These are phyloP conservation scores for Panopea generosa DNA, from an alignment of 2,888 invertebrate genomes.

Conservation along the genomic window DNA sequence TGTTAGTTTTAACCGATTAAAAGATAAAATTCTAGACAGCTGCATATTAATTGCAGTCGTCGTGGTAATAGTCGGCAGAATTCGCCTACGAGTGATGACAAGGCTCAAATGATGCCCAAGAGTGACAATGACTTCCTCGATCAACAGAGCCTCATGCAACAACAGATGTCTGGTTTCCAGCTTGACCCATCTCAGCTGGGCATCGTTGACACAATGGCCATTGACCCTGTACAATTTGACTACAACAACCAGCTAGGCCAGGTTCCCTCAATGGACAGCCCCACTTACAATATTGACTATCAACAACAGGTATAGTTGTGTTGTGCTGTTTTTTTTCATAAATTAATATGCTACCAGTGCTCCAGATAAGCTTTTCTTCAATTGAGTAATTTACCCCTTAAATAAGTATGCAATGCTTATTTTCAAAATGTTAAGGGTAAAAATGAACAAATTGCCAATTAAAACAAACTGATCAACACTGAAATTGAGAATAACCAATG, in stretches of 20 bases:
- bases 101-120: conserved; percentile 62
- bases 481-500: no score
- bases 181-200: conserved; percentile 81
- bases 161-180: conserved; percentile 77
- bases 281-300: conserved; percentile 84
- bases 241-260: conserved; percentile 81
- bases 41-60: neutral
- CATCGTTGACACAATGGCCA: conserved; percentile 80
- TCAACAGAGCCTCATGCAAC: conserved; percentile 63
- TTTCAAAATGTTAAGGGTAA: no score
- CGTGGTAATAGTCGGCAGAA: conserved; percentile 93
- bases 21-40: no score
- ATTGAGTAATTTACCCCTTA: no score
- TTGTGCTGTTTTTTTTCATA: neutral
- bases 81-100: conserved; percentile 93
- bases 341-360: neutral
- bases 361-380: no score
- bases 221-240: conserved; percentile 84
- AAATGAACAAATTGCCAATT: no score
- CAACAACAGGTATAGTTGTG: conserved; percentile 76
- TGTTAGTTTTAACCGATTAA: no score
- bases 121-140: conserved; percentile 75
- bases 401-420: no score
- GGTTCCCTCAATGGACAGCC: conserved; percentile 85
- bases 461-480: no score